phyloP scores from a whole-genome alignment of 2,888 invertebrate genomes.

The Xestoiulus laeticollis region DNA sequence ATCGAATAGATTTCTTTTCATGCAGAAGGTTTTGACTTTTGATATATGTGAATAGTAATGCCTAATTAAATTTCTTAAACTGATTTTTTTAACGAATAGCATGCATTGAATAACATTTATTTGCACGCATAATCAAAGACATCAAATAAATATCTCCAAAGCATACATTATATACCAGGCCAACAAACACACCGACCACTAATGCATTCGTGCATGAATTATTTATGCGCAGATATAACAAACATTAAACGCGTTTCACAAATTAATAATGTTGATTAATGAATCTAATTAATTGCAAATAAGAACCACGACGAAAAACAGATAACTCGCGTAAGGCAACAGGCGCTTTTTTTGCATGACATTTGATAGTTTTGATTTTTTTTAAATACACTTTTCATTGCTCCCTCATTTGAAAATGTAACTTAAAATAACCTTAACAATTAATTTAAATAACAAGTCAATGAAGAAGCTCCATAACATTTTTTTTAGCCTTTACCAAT shows the following conservation, averaged over 20 bases:
- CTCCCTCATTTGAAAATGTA: too few relatives aligned
- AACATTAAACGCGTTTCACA: not conserved
- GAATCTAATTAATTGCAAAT: not conserved
- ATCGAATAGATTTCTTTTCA: too few relatives aligned
- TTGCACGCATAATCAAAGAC: not conserved
- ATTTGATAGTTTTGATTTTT: not conserved
- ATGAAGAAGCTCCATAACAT: too few relatives aligned
- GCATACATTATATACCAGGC: not conserved
- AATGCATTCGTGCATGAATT: not conserved
- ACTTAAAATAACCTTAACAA: too few relatives aligned
- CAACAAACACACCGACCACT: constrained; percentile 15
- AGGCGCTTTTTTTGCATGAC: not conserved
- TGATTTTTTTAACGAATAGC: not conserved
- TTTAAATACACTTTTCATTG: not conserved
- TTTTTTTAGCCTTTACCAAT: too few relatives aligned
- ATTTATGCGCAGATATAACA: not conserved
- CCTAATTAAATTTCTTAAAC: not conserved
- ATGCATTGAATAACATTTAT: not conserved
- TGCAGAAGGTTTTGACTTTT: not conserved
- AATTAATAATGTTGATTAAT: constrained; percentile 14
- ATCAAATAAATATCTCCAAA: not conserved
- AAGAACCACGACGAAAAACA: not conserved
- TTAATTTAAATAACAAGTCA: too few relatives aligned
- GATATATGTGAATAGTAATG: not conserved
- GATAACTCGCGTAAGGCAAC: not conserved